A percentile compares a stretch with the other conserved stretches of the same genome.
phyloP scores from a whole-genome alignment of 2,113 vertebrate species.

The Odontophorus gujanensis region DNA sequence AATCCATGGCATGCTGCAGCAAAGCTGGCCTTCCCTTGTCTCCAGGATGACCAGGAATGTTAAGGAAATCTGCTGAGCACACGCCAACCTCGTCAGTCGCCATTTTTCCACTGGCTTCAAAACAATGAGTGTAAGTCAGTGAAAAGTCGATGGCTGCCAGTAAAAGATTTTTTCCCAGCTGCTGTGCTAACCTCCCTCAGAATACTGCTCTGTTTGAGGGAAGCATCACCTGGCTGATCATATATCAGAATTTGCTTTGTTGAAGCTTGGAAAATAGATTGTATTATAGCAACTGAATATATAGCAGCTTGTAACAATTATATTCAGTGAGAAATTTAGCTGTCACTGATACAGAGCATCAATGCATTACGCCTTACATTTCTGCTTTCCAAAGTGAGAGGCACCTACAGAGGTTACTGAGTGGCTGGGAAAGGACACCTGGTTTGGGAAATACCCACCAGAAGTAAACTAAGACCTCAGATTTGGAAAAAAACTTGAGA shows the following conservation, averaged over 20 bases:
- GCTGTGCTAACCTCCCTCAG: neutral
- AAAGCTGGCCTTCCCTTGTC: neutral
- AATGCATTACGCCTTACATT: neutral
- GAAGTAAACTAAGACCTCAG: neutral
- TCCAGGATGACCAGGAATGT: fast-evolving
- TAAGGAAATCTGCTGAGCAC: neutral
- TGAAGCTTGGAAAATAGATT: neutral
- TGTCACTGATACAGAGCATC: neutral
- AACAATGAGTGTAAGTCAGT: neutral
- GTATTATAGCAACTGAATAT: no score
- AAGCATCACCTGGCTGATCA: neutral
- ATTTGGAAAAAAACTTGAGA: neutral
- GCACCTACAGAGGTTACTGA: neutral
- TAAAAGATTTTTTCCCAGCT: neutral
- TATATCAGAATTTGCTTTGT: neutral
- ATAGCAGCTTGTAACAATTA: neutral
- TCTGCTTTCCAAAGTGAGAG: neutral
- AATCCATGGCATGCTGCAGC: neutral
- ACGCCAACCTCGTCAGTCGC: neutral
- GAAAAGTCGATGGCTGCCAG: neutral
- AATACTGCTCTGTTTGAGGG: neutral
- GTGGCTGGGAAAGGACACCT: neutral
- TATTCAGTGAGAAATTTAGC: neutral
- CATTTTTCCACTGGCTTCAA: neutral
- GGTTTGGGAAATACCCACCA: neutral